phyloP scores from a whole-genome alignment of 2,888 invertebrate species.

The Pseudeuparius sepicola region DNA sequence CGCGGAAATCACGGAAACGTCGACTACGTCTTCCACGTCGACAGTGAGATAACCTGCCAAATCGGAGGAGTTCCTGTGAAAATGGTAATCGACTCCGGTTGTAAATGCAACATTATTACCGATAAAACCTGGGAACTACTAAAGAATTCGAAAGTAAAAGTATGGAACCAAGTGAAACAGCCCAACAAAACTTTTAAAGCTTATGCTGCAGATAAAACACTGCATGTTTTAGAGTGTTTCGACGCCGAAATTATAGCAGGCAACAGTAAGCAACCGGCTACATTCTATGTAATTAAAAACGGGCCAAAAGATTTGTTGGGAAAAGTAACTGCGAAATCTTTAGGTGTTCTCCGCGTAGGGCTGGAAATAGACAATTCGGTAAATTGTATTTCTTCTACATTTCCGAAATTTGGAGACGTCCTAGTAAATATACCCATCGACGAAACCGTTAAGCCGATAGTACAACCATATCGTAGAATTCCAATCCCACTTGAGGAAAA shows the following conservation, averaged over 20 bases:
- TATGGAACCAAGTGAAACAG: constrained; percentile 17
- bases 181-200: constrained; percentile 13
- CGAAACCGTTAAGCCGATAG: constrained; percentile 25
- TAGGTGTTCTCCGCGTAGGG: no score
- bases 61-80: constrained; percentile 12
- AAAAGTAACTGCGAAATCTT: no score
- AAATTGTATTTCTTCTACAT: constrained; percentile 9
- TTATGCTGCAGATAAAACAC: not conserved
- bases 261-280: not conserved
- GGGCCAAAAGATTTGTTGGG: no score
- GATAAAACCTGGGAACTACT: constrained; percentile 20
- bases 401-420: constrained; percentile 11
- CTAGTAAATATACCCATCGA: constrained; percentile 17
- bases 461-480: constrained; percentile 24
- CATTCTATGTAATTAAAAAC: not conserved
- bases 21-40: no score
- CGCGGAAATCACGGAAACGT: constrained; percentile 1
- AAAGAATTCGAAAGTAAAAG: constrained; percentile 17
- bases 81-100: constrained; percentile 25
- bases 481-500: constrained; percentile 26
- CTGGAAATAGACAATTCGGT: constrained; percentile 15
- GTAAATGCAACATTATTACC: constrained; percentile 22
- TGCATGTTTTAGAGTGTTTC: no score
- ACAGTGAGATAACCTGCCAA: no score
- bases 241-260: no score